Conservation (phyloP, 2,888 invertebrate species). For the Onchidella celtica region DNA sequence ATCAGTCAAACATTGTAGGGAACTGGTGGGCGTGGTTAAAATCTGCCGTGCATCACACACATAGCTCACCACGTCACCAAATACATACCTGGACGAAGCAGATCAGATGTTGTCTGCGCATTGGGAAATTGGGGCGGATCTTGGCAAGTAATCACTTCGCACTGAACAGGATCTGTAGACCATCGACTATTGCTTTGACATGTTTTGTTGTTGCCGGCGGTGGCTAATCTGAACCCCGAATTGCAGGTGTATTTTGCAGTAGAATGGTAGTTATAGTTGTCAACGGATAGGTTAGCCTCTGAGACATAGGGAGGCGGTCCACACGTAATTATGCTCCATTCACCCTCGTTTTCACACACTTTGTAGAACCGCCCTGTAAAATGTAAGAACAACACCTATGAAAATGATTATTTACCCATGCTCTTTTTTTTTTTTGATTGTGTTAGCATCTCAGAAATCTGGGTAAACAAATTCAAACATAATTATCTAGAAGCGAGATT, state of each 20-base stretch:
- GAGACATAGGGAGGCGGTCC: neutral
- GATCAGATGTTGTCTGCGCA: too few species aligned
- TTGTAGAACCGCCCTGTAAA: too few species aligned
- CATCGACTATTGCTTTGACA: neutral
- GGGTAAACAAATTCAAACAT: too few species aligned
- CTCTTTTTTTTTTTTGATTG: too few species aligned
- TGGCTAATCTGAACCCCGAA: neutral
- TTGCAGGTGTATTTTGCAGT: neutral
- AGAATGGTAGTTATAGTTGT: neutral
- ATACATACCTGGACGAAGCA: too few species aligned
- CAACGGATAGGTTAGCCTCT: neutral
- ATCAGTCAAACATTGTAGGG: neutral
- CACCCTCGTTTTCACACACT: too few species aligned
- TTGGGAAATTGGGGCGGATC: neutral
- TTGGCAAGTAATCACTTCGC: neutral
- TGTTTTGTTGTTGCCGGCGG: neutral
- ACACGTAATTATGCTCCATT: neutral
- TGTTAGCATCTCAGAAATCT: too few species aligned
- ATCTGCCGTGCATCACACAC: neutral
- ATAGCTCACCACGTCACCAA: neutral
- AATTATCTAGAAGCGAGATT: too few species aligned
- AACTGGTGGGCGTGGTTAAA: neutral
- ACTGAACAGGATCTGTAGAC: neutral
- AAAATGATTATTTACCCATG: too few species aligned
- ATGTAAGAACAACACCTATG: too few species aligned